Conservation (phyloP, 2,113 vertebrate species). For the Lathamus discolor region DNA sequence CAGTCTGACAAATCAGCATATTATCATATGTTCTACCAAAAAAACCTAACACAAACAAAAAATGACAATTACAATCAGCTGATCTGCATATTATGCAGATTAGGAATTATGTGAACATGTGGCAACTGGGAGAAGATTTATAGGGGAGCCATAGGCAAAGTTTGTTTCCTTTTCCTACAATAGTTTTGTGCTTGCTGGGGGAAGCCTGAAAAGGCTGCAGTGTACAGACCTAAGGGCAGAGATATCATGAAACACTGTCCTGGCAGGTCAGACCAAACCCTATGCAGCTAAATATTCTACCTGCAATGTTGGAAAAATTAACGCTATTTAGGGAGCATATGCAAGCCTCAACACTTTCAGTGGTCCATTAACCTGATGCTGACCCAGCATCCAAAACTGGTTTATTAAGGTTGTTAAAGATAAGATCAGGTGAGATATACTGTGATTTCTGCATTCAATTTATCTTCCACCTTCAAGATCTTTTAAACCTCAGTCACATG, state of each 20-base stretch:
- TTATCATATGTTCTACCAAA: not conserved
- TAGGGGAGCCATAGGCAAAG: not conserved
- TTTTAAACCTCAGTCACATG: not conserved
- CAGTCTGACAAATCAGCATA: not conserved
- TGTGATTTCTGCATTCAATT: not conserved
- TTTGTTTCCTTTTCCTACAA: not conserved
- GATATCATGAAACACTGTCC: not conserved
- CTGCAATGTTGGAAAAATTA: not conserved
- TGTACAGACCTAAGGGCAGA: not conserved
- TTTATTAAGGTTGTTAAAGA: not conserved
- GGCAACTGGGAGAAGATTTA: not conserved
- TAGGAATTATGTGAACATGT: not conserved
- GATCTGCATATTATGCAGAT: not conserved
- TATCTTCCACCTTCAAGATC: not conserved
- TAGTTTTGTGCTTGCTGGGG: not conserved
- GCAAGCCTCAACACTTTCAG: not conserved
- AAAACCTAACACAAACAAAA: not conserved
- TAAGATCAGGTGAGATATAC: not conserved
- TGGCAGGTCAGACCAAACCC: not conserved
- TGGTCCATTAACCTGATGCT: not conserved
- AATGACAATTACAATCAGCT: not conserved
- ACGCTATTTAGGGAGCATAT: not conserved
- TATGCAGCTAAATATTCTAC: not conserved
- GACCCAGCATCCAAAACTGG: not conserved
- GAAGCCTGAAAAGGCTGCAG: not conserved